These are phyloP conservation scores for Donacobius atricapilla DNA, from an alignment of 2,113 vertebrate species.

Conservation along the genomic window DNA sequence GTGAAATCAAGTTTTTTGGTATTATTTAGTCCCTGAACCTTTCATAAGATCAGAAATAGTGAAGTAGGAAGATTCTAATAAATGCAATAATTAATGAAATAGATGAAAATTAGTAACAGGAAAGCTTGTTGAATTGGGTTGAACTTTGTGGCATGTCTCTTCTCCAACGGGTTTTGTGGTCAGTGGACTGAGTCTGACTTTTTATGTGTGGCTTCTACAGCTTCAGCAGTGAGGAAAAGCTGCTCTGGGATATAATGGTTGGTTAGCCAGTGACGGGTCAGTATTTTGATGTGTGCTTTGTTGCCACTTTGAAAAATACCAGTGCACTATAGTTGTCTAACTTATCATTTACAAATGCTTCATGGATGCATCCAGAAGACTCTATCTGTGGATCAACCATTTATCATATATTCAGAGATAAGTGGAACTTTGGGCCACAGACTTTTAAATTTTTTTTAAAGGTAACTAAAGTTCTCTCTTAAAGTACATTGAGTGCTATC, in stretches of 20 bases:
- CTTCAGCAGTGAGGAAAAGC: not conserved
- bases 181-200: not conserved
- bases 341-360: not conserved
- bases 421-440: not conserved
- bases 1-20: not conserved
- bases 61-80: not conserved
- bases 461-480: conserved; percentile 8
- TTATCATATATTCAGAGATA: not conserved
- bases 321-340: not conserved
- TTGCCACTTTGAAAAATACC: not conserved
- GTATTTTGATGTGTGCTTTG: not conserved
- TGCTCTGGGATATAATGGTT: not conserved
- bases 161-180: not conserved
- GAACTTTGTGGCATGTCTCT: not conserved
- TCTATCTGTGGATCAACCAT: not conserved
- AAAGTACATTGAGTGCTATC: not conserved
- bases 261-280: not conserved
- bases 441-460: not conserved
- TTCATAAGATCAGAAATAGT: not conserved
- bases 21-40: not conserved
- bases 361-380: not conserved
- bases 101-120: not conserved
- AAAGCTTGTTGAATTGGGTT: not conserved
- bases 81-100: not conserved
- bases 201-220: not conserved